These are phyloP conservation scores for Pseudopleuronectes americanus DNA, from an alignment of 2,797 vertebrate genomes.

Conservation along the genomic window DNA sequence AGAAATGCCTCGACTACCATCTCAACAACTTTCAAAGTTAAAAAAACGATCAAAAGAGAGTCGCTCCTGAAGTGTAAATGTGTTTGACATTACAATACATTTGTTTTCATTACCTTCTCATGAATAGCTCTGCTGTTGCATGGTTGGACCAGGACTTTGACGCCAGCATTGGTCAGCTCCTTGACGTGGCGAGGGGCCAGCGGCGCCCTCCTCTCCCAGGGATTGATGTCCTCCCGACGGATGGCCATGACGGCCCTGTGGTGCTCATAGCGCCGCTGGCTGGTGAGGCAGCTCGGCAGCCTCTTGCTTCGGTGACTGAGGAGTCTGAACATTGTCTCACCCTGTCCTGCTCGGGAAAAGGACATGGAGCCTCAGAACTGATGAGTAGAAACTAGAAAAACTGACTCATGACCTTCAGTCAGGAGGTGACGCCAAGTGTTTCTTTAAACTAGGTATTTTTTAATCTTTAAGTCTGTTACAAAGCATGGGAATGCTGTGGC, in stretches of 20 bases:
- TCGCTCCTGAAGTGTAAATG: too few relatives aligned
- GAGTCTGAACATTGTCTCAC: conserved; percentile 85
- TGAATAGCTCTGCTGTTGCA: conserved; percentile 96
- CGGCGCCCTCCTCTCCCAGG: conserved; percentile 95
- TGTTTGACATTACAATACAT: too few relatives aligned
- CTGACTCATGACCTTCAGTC: not conserved
- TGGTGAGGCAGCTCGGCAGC: conserved; percentile 45
- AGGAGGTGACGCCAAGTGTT: not conserved
- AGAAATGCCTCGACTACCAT: too few relatives aligned
- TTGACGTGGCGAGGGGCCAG: conserved; percentile 93
- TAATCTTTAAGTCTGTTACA: not conserved
- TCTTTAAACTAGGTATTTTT: not conserved
- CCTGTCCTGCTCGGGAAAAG: conserved; percentile 60
- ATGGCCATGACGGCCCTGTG: conserved; percentile 88
- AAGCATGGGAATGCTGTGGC: too few relatives aligned
- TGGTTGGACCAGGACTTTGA: conserved; percentile 95
- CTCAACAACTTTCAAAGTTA: too few relatives aligned
- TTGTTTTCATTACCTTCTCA: conserved; percentile 82
- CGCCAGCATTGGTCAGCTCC: conserved; percentile 90
- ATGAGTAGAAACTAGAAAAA: not conserved
- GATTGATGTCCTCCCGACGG: conserved; percentile 93
- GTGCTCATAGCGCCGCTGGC: conserved; percentile 74
- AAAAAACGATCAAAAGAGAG: too few relatives aligned
- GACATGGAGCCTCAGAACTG: not conserved
- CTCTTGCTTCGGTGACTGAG: conserved; percentile 70